A percentile compares a stretch with the other conserved stretches of the same genome.
These are phyloP conservation scores for Arremon brunneinucha DNA, from an alignment of 2,797 vertebrate genomes.

Conservation along the genomic window DNA sequence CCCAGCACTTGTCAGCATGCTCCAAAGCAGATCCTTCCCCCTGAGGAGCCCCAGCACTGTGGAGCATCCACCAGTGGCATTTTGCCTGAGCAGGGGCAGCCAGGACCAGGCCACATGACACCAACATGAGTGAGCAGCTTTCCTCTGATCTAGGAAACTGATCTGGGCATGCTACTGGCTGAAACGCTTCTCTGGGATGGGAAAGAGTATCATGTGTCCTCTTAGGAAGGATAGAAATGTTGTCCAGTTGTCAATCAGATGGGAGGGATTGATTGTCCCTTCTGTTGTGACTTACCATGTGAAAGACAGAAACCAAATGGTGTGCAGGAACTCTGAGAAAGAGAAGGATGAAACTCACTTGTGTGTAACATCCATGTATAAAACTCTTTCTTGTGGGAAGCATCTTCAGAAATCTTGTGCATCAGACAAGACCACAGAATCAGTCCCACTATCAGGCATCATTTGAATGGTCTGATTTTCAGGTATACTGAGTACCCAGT, in stretches of 20 bases:
- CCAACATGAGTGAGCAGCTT: background rate
- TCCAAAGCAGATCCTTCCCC: background rate
- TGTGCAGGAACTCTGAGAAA: background rate
- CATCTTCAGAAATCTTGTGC: background rate
- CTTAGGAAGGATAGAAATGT: background rate
- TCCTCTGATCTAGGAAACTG: slow-evolving; percentile 21
- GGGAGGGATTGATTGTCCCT: background rate
- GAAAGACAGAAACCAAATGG: slow-evolving; percentile 9
- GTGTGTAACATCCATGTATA: background rate
- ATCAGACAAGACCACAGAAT: background rate
- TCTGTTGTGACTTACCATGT: background rate
- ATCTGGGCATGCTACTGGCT: background rate
- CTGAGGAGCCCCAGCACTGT: background rate
- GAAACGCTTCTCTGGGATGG: background rate
- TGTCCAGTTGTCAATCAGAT: background rate
- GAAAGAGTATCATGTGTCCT: background rate
- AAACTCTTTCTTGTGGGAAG: background rate
- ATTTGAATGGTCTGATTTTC: background rate
- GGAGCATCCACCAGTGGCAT: background rate
- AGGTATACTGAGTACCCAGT: background rate
- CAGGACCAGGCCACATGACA: background rate
- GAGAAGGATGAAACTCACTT: background rate
- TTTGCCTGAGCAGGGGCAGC: background rate
- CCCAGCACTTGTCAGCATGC: background rate
- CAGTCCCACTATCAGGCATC: fast-evolving